These are phyloP conservation scores for Chamaetylas fuelleborni DNA, from an alignment of 2,113 vertebrate genomes.

Conservation along the genomic window DNA sequence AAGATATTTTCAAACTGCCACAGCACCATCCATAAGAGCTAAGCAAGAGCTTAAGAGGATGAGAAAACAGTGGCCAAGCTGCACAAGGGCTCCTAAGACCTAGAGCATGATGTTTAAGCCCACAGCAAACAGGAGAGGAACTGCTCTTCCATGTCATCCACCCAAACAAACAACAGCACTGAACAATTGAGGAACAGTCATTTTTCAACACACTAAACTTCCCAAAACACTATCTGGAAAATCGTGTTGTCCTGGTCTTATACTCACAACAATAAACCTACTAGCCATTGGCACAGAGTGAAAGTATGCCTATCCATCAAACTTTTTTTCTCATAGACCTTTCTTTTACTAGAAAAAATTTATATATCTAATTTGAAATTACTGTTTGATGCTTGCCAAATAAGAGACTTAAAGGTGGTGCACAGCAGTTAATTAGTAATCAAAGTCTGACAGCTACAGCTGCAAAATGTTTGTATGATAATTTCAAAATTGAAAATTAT, in stretches of 20 bases:
- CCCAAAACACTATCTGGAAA: neutral
- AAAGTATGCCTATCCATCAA: neutral
- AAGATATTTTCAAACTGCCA: neutral
- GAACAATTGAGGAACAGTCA: neutral
- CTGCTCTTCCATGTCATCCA: neutral
- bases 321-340: neutral
- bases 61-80: neutral
- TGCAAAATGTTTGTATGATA: slow-evolving; percentile 66
- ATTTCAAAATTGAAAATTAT: slow-evolving; percentile 65
- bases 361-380: slow-evolving; percentile 18
- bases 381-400: slow-evolving; percentile 13
- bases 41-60: neutral
- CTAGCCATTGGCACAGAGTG: neutral
- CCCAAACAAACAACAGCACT: neutral
- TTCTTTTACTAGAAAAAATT: neutral
- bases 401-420: slow-evolving; percentile 36
- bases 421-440: slow-evolving; percentile 64
- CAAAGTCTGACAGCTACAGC: slow-evolving; percentile 59
- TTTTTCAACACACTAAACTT: neutral
- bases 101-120: neutral
- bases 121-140: neutral
- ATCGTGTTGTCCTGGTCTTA: accelerated
- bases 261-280: neutral
- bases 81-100: neutral
- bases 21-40: neutral